Conservation (phyloP, 2,888 invertebrate species). For the Diarsia mendica region DNA sequence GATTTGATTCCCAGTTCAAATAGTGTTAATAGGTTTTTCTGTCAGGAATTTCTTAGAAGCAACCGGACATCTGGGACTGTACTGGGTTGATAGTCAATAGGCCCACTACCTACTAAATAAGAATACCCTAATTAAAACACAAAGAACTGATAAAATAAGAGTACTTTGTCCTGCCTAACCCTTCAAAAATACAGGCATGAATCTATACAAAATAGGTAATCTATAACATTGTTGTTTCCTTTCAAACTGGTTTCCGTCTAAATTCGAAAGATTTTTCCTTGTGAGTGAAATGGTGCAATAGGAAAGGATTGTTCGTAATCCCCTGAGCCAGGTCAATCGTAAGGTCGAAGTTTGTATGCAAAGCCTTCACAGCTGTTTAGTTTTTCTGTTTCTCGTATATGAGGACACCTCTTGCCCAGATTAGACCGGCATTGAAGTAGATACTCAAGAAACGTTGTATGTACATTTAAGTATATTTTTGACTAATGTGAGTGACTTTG, state of each 20-base stretch:
- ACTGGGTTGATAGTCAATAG: background rate
- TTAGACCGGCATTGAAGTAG: background rate
- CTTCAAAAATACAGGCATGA: background rate
- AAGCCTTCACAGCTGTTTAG: background rate
- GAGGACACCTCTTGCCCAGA: background rate
- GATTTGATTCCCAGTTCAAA: background rate
- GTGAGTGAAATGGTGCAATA: background rate
- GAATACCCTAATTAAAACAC: too few species aligned
- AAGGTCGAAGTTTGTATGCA: background rate
- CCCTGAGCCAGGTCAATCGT: background rate
- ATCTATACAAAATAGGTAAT: background rate
- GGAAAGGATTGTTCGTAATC: conserved; percentile 3
- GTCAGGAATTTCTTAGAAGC: background rate
- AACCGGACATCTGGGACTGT: background rate
- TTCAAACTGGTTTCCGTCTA: background rate
- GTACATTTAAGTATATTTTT: background rate
- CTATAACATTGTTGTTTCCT: background rate
- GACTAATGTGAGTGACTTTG: background rate
- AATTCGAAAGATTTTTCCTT: background rate
- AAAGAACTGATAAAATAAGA: too few species aligned
- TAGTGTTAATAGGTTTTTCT: background rate
- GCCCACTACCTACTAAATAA: too few species aligned
- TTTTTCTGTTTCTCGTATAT: background rate
- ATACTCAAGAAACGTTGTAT: background rate
- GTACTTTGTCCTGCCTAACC: too few species aligned